Conservation (phyloP, 2,888 invertebrate species). For the Pseudeuparius sepicola region DNA sequence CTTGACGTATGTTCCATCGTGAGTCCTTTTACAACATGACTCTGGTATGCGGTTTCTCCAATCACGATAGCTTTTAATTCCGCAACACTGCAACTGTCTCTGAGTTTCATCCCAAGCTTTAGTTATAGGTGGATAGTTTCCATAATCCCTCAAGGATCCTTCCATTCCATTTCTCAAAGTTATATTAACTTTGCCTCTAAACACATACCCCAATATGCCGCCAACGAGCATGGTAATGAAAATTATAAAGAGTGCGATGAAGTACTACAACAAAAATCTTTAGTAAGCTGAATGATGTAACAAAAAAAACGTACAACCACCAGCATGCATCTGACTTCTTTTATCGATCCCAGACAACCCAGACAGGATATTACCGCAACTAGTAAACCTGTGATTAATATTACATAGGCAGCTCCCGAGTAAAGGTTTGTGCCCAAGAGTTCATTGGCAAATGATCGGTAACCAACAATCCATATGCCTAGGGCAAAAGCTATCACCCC, state of each 20-base stretch:
- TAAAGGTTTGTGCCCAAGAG: constrained; percentile 80
- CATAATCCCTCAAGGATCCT: constrained; percentile 64
- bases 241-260: constrained; percentile 77
- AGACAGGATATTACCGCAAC: constrained; percentile 78
- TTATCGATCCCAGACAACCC: constrained; percentile 88
- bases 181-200: constrained; percentile 69
- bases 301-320: constrained; percentile 58
- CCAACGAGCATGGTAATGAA: constrained; percentile 86
- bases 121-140: constrained; percentile 57
- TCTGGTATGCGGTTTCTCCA: constrained; percentile 66
- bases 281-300: too few relatives aligned
- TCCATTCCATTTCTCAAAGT: constrained; percentile 71
- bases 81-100: constrained; percentile 68
- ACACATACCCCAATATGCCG: constrained; percentile 84
- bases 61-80: constrained; percentile 63
- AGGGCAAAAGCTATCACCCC: constrained; percentile 67
- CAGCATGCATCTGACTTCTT: constrained; percentile 88
- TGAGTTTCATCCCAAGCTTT: constrained; percentile 86
- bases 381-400: constrained; percentile 72
- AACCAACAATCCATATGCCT: constrained; percentile 76
- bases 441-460: constrained; percentile 75
- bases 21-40: constrained; percentile 64
- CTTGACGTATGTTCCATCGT: constrained; percentile 45
- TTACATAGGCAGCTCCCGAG: constrained; percentile 74
- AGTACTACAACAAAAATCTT: constrained; percentile 56